Conservation (phyloP, 2,113 vertebrate genomes). For the Rhinoderma darwinii region DNA sequence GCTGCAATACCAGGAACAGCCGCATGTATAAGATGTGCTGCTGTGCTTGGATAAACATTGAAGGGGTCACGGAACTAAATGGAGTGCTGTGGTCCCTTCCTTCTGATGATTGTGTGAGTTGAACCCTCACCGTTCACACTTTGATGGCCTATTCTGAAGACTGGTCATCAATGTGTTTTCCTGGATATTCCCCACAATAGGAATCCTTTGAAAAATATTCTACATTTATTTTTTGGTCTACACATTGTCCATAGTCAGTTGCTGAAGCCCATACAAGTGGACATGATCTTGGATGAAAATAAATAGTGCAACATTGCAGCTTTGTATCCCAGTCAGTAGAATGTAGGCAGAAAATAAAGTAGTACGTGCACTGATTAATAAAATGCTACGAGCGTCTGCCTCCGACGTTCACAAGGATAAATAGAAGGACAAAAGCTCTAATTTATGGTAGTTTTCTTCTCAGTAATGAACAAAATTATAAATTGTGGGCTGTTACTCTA, state of each 20-base stretch:
- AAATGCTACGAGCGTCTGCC: background rate
- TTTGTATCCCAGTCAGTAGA: background rate
- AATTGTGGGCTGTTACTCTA: background rate
- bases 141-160: no score
- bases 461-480: background rate
- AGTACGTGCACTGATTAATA: background rate
- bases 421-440: slow-evolving; percentile 13
- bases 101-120: no score
- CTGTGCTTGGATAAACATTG: no score
- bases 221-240: no score
- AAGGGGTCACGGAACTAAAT: no score
- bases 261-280: background rate
- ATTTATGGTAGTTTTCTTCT: slow-evolving; percentile 25
- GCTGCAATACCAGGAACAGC: no score
- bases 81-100: no score
- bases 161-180: no score
- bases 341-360: slow-evolving; percentile 2
- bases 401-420: background rate
- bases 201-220: no score
- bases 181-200: no score
- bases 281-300: background rate
- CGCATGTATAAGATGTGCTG: no score
- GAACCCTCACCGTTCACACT: no score
- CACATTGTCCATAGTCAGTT: background rate
- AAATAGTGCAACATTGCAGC: background rate